Base-by-base conservation (phyloP, 2,797 vertebrate genomes). In the Enteromius radiatus region DNA sequence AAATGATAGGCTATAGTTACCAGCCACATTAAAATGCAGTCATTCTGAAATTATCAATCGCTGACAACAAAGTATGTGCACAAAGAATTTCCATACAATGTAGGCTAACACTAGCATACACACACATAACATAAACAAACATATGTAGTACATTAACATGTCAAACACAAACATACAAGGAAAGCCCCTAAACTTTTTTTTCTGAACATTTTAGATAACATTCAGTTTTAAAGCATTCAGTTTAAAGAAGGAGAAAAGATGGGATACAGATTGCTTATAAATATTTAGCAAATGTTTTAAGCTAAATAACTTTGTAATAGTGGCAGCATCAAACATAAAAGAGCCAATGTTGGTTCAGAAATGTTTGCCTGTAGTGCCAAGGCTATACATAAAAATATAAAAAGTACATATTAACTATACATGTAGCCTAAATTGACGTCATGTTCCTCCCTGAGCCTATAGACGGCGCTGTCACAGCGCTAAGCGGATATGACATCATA, bases 401-500 rank as follows among this genome's bases (percentile, higher is more conserved):
- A 43, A 43, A 43, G 10, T 10, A 43, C 9, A 43, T 43, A 43
- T 43, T 43, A 43, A 43, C 41, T 10, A 38, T 38, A 38, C 36
- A 38, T 38, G 36, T 38, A 43, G 41, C 10, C 10, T 43, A 43
- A 10, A 43, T 11, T 43, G 64, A 83, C 15, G 74, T 78, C 45
- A 78, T 11, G 11, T 45, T 56, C 36, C 14, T 21, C 17, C 21
- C 15, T 77, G 15, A 49, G 33, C 45, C 73, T 26, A 64, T 77
- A 63, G 80, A 69, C 56, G 80, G 78, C 59, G 23, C 78, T 83
- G 63, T 33, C 31, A 23, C 12, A 4, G 21, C 0, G 2, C 5
- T 9, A 1, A 31, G 52, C 33, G 82, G 84, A 86, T 15, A 33
- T 86, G 78, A 80, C 65, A n/a, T 63, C 45, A 61, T 8, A 31